Evolutionary conservation across 2,113 vertebrate species (phyloP).

Genomic region (Monopterus albus): DNA sequence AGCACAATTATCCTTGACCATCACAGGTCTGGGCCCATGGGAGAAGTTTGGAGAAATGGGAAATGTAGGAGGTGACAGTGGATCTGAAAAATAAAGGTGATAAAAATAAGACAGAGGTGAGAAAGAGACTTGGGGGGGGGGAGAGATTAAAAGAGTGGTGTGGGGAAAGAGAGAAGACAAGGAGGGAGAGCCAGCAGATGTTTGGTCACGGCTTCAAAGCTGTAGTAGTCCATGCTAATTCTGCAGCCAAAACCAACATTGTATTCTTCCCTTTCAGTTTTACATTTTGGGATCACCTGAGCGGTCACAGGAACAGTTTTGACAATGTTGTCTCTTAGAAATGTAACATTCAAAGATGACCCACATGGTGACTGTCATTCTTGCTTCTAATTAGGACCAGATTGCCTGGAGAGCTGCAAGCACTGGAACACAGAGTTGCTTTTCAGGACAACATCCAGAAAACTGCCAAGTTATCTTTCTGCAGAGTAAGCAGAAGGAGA

Average conservation of each 20-base stretch:
- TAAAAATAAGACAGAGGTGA: slow-evolving; percentile 13
- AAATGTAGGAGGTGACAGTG: neutral
- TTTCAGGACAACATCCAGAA: slow-evolving; percentile 9
- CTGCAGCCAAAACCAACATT: slow-evolving; percentile 43
- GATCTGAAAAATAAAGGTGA: neutral
- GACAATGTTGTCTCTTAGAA: neutral
- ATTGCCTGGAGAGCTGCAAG: slow-evolving; percentile 12
- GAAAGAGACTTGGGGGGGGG: no score
- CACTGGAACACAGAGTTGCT: slow-evolving; percentile 29
- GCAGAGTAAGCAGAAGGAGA: slow-evolving; percentile 45
- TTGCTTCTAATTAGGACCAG: slow-evolving; percentile 59
- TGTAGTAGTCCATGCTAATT: slow-evolving; percentile 60
- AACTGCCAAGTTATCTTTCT: slow-evolving; percentile 44
- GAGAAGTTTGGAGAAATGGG: neutral
- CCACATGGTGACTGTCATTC: slow-evolving; percentile 24
- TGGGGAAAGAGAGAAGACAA: slow-evolving; percentile 16
- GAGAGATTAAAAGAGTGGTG: neutral
- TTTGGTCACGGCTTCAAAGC: slow-evolving; percentile 85
- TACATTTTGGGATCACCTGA: neutral
- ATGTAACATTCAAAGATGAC: neutral
- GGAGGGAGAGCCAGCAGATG: slow-evolving; percentile 77
- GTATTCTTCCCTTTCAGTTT: slow-evolving; percentile 43
- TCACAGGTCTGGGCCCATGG: neutral
- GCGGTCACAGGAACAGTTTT: neutral
- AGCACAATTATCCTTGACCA: slow-evolving; percentile 21